Conservation (phyloP, 2,113 vertebrate species). For the Astur gentilis region DNA sequence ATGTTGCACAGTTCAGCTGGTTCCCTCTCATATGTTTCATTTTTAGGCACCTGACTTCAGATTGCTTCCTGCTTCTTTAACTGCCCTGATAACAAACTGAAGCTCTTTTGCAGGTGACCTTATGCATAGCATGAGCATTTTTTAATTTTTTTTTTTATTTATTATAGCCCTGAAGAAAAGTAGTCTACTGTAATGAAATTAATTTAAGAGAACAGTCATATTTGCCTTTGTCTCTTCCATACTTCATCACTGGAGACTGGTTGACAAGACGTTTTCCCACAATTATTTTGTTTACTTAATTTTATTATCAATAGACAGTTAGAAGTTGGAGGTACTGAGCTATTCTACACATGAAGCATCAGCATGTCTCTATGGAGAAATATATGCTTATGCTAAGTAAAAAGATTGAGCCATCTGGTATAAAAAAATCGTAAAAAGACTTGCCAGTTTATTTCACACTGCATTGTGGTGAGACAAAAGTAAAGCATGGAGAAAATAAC, state of each 20-base stretch:
- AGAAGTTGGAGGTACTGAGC: neutral
- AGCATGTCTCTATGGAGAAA: neutral
- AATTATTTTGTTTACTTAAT: neutral
- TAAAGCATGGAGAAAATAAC: neutral
- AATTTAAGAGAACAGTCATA: neutral
- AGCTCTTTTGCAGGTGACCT: neutral
- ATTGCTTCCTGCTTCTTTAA: neutral
- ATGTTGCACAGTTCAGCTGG: accelerated
- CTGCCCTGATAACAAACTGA: neutral
- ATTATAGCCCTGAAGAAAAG: neutral
- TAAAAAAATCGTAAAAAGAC: neutral
- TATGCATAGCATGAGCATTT: neutral
- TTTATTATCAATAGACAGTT: neutral
- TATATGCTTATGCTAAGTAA: neutral
- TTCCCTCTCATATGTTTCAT: neutral
- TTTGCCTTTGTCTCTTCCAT: neutral
- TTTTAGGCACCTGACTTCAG: neutral
- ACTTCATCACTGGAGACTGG: neutral
- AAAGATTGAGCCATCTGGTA: neutral
- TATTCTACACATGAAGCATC: neutral
- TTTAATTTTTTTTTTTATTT: neutral
- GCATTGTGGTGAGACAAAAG: neutral
- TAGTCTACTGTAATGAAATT: neutral
- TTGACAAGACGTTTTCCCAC: neutral
- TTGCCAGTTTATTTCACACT: neutral